Percentiles rank a stretch among this genome's conserved stretches.
Conservation (phyloP, 2,113 vertebrate species). For the Aspiorhynchus laticeps region DNA sequence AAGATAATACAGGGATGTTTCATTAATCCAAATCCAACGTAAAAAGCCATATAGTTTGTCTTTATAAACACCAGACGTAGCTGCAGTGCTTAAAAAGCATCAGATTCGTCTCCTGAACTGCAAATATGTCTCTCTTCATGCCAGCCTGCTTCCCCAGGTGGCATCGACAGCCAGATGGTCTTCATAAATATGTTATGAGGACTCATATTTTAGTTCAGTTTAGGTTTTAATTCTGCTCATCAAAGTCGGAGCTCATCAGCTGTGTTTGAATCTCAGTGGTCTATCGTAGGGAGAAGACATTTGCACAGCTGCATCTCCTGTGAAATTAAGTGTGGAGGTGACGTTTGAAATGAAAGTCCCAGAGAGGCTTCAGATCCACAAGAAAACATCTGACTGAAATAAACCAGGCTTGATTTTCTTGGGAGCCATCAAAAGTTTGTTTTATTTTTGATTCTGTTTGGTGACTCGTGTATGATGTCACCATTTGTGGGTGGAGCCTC, state of each 20-base stretch:
- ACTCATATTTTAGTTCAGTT: constrained; percentile 42
- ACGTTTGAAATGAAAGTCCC: not conserved
- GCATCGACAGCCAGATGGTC: constrained; percentile 35
- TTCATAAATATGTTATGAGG: constrained; percentile 27
- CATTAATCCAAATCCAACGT: not conserved
- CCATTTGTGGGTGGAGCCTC: not conserved
- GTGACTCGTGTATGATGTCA: not conserved
- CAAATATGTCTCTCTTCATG: not conserved
- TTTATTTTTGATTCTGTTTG: not conserved
- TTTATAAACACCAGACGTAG: constrained; percentile 1
- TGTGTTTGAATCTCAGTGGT: constrained; percentile 9
- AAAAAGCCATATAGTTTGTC: constrained; percentile 35
- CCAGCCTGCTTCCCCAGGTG: constrained; percentile 8
- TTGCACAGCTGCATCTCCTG: constrained; percentile 22
- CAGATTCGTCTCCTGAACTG: not conserved
- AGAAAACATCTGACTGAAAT: not conserved
- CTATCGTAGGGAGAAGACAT: not conserved
- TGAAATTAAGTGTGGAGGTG: constrained; percentile 3
- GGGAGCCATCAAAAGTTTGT: not conserved
- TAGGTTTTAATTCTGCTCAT: constrained; percentile 19
- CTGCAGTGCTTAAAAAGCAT: not conserved
- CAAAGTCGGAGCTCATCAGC: constrained; percentile 36
- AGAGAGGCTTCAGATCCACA: not conserved
- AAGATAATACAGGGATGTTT: constrained; percentile 12
- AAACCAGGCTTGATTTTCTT: not conserved